Evolutionary conservation across 1,140 invertebrate genomes (phyloP), one percentile per base, ranked within the genome.

Genomic region (Aphidius ervi): DNA sequence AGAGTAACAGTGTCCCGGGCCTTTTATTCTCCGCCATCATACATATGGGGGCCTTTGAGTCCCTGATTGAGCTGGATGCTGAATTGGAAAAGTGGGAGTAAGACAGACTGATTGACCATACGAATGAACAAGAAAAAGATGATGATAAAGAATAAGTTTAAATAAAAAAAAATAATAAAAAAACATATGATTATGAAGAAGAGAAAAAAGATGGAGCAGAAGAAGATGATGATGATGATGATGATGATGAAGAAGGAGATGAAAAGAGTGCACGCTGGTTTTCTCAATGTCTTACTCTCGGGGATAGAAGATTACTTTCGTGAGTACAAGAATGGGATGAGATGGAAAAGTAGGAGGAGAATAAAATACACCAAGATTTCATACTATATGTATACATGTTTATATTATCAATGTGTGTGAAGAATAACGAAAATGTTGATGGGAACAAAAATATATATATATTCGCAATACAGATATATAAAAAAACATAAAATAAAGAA

Each of bases 241-340:
- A 52, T 39, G 50, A 52, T 8, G 50, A 39, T 7, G 40, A 10
- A 37, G 23, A 52, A 3, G 40, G 9, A 37, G 50, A 52, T 31
- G 49, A 52, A 54, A 41, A 54, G 39, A 40, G 56, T 57, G 61
- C 49, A 49, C 56, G 41, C 47, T 59, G 77, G 74, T 47, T 56
- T 74, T 73, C 75, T 76, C 75, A 77, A 79, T 77, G 77, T 79
- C 77, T 79, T 76, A 79, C 73, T 79, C 68, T 63, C 68, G 73
- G 71, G 72, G 40, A 54, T 16, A 74, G 73, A 74, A 75, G 73
- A 76, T 76, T 76, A 70, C 65, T 74, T 68, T 67, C 69, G 64
- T 48, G 50, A 47, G 9, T 60, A 47, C 54, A 31, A 55, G 37
- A 61, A 16, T 52, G 45, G 41, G 37, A 64, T 48, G 58, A 45